Evolutionary conservation across 1,140 invertebrate genomes (phyloP).

Genomic region (Pachypeltis micranthus): DNA sequence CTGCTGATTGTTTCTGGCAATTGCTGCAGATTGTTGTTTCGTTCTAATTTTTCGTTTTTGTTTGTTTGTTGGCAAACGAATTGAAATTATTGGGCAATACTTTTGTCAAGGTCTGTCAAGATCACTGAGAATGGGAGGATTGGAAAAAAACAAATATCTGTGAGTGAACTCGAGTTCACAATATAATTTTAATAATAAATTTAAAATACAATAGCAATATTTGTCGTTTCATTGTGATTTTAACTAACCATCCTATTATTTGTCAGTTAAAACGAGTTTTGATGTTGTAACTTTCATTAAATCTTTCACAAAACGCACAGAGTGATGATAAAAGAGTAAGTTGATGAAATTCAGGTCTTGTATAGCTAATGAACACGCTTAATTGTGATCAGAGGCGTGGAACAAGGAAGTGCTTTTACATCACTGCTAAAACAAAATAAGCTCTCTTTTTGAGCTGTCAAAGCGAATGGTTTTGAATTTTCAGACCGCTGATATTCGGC

Average conservation of each 20-base stretch:
- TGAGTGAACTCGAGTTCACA: not conserved
- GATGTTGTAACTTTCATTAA: not conserved
- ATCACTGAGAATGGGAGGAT: not conserved
- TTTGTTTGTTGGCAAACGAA: too few relatives aligned
- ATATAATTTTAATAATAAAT: not conserved
- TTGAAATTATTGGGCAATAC: too few relatives aligned
- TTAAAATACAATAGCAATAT: too few relatives aligned
- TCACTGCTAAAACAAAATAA: too few relatives aligned
- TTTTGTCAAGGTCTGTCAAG: not conserved
- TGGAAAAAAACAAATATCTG: not conserved
- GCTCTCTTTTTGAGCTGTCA: too few relatives aligned
- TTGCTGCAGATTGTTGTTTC: too few relatives aligned
- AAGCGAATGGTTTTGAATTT: too few relatives aligned
- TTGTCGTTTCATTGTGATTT: too few relatives aligned
- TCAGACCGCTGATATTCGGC: too few relatives aligned
- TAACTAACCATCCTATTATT: not conserved
- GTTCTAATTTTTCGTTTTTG: too few relatives aligned
- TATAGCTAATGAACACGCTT: slow-evolving; percentile 50
- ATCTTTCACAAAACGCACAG: not conserved
- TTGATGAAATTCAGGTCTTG: not conserved
- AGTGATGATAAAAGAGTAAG: slow-evolving; percentile 6
- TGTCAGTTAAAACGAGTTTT: not conserved
- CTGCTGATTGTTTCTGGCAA: too few relatives aligned
- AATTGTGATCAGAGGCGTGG: slow-evolving; percentile 83
- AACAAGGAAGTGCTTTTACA: slow-evolving; percentile 73